Evolutionary conservation across 2,797 vertebrate species (phyloP), one percentile per base, ranked within the genome.

Genomic region (Pogoniulus pusillus): DNA sequence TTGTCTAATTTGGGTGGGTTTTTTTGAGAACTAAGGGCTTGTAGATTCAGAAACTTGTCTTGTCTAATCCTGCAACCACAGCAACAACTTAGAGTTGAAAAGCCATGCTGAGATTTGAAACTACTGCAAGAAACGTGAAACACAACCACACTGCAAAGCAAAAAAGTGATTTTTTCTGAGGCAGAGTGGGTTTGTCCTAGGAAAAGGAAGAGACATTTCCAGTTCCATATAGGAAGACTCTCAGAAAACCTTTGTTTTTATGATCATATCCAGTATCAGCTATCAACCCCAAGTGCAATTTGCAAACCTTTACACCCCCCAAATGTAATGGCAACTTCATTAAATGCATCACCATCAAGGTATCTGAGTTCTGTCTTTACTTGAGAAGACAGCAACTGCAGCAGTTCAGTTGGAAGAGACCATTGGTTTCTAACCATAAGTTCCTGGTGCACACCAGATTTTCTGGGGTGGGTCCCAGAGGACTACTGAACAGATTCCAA

Each of bases 301-400:
- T 62, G 18, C 41, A 32, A 92, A 84, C 5, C 19, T 63, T 83
- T 43, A 47, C 4, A 47, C 6, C 12, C 32, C 24, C 39, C 41
- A 64, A 82, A 71, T 23, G 14, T 15, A 85, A 53, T 1, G 10
- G 12, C 0, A 9, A n/a, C 39, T 72, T 57, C 7, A 23, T 19
- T 30, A 59, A 19, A 39, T 11, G 9, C 51, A 62, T 32, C 4
- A 2, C 20, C 43, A 80, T 41, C 41, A 35, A 60, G 7, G 34
- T 59, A 60, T 30, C 29, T 2, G 4, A n/a, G 34, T 75, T 47
- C 47, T 37, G 7, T 29, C 57, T 39, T 76, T 3, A 11, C 19
- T 37, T 0, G 0, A 47, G 53, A 69, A 78, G 32, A 53, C 0
- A 35, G 26, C 0, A 9, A 57, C 19, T 89, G 23, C 32, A 85